Percentiles rank a stretch among this genome's conserved stretches.
Conservation (phyloP, 2,113 vertebrate species). For the Hipposideros armiger region DNA sequence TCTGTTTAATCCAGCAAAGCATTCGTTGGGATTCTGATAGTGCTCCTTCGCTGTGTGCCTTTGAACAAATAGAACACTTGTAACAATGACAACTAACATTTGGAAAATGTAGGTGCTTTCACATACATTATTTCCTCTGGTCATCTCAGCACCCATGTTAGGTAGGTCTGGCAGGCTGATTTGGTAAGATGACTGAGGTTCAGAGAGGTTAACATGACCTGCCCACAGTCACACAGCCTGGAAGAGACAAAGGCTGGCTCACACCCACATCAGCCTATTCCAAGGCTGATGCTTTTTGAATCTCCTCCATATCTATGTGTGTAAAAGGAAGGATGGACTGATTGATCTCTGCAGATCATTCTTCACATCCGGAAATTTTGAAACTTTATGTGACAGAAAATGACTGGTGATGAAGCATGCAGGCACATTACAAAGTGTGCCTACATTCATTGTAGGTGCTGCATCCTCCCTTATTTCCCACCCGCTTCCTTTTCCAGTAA, state of each 20-base stretch:
- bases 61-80: neutral
- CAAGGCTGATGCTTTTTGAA: conserved; percentile 2
- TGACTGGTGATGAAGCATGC: neutral
- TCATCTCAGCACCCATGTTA: neutral
- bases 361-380: neutral
- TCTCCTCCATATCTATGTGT: neutral
- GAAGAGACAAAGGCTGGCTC: conserved; percentile 1
- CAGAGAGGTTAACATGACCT: neutral
- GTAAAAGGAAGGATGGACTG: neutral
- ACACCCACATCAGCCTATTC: neutral
- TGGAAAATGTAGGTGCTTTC: neutral
- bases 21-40: neutral
- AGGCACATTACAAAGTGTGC: neutral
- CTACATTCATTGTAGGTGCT: neutral
- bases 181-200: neutral
- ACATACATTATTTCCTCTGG: neutral
- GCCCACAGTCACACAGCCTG: neutral
- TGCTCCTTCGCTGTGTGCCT: neutral
- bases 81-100: neutral
- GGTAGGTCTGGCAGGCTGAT: neutral
- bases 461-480: neutral
- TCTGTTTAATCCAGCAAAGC: neutral
- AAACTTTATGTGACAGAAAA: neutral
- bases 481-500: neutral
- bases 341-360: neutral